Evolutionary conservation across 2,113 vertebrate species (phyloP).

Genomic region (Ophthalmolycus amberensis): DNA sequence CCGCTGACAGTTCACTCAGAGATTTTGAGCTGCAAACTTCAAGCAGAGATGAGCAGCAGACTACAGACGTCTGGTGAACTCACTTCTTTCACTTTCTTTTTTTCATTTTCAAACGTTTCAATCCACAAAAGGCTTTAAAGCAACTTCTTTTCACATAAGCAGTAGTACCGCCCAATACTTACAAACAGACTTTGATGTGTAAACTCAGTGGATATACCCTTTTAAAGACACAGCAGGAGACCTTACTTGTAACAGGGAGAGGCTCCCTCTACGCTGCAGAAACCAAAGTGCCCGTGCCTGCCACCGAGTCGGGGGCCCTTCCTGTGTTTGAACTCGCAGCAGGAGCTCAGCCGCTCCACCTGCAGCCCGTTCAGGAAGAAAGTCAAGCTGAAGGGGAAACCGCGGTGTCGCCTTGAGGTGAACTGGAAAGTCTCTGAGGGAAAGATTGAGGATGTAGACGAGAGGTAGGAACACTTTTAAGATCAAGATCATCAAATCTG

Average conservation of each 20-base stretch:
- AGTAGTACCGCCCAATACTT: not conserved
- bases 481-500: not conserved
- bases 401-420: slow-evolving; percentile 88
- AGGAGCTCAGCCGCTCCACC: slow-evolving; percentile 94
- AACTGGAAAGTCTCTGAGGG: slow-evolving; percentile 91
- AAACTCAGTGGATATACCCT: not conserved
- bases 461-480: not conserved
- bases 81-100: not conserved
- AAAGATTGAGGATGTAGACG: slow-evolving; percentile 11
- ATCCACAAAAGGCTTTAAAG: too few species aligned
- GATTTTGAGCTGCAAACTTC: not conserved
- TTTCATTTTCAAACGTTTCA: not conserved
- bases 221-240: not conserved
- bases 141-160: not conserved
- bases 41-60: not conserved
- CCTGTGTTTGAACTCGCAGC: slow-evolving; percentile 94
- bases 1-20: not conserved
- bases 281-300: slow-evolving; percentile 87
- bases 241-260: slow-evolving; percentile 94
- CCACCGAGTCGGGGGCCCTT: slow-evolving; percentile 86
- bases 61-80: not conserved
- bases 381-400: slow-evolving; percentile 97
- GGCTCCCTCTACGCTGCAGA: slow-evolving; percentile 86
- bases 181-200: not conserved
- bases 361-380: slow-evolving; percentile 93